phyloP scores from a whole-genome alignment of 2,888 invertebrate species.

The Corbicula japonica region DNA sequence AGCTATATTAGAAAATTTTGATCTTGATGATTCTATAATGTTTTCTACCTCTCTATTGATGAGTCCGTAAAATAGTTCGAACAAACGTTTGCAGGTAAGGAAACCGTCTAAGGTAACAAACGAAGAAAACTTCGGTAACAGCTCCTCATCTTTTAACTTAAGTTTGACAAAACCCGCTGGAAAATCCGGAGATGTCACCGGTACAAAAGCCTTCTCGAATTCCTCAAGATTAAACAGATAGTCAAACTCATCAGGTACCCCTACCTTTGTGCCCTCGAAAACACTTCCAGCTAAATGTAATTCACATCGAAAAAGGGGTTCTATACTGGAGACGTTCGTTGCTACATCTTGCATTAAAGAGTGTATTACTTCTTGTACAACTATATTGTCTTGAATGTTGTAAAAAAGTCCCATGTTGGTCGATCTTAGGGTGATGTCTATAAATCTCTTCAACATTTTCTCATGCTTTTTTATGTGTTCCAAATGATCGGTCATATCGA shows the following conservation, averaged over 20 bases:
- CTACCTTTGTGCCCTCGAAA: slow-evolving; percentile 36
- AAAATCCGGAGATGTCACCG: background rate
- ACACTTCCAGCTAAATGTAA: slow-evolving; percentile 24
- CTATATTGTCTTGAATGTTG: background rate
- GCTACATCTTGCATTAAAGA: background rate
- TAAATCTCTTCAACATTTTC: background rate
- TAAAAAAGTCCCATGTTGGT: background rate
- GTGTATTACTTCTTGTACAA: background rate
- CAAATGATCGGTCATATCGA: slow-evolving; percentile 3
- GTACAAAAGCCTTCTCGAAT: background rate
- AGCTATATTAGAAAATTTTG: background rate
- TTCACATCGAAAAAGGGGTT: slow-evolving; percentile 7
- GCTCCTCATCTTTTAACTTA: background rate
- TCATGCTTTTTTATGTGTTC: slow-evolving; percentile 17
- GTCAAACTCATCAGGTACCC: slow-evolving; percentile 33
- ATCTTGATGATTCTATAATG: background rate
- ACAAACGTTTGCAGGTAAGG: background rate
- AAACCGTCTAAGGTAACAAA: background rate
- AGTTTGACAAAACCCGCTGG: slow-evolving; percentile 4
- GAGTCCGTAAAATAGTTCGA: background rate
- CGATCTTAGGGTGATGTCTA: background rate
- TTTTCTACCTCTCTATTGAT: background rate
- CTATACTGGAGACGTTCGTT: background rate
- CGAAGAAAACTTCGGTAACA: background rate
- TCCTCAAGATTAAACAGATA: slow-evolving; percentile 18